These are phyloP conservation scores for Pinctada fucata DNA, from an alignment of 2,888 invertebrate genomes.

Conservation along the genomic window DNA sequence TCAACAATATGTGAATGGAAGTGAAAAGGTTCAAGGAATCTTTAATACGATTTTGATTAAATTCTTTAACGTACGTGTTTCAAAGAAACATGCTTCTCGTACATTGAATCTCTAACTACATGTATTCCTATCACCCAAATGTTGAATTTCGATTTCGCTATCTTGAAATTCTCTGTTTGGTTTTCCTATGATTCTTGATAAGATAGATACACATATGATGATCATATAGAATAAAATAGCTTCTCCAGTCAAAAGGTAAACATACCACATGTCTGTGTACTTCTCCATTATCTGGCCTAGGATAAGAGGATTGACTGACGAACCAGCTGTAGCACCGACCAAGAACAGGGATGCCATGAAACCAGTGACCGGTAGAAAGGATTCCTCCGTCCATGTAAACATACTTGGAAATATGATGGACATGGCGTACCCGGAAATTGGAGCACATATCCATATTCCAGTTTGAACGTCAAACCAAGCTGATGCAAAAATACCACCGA, in stretches of 20 bases:
- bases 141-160: no score
- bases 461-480: conserved; percentile 26
- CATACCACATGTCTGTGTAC: conserved; percentile 47
- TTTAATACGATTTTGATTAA: no score
- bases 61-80: no score
- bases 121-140: no score
- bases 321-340: conserved; percentile 47
- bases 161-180: conserved; percentile 10
- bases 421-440: conserved; percentile 50
- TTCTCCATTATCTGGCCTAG: conserved; percentile 55
- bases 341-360: conserved; percentile 51
- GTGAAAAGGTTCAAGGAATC: no score
- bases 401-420: conserved; percentile 54
- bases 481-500: conserved; percentile 36
- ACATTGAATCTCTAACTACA: no score
- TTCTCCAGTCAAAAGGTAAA: conserved; percentile 45
- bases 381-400: conserved; percentile 57
- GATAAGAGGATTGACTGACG: conserved; percentile 50
- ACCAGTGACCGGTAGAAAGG: conserved; percentile 51
- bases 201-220: not conserved
- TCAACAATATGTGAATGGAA: no score
- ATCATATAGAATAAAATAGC: conserved; percentile 2
- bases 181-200: not conserved
- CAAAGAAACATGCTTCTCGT: no score
- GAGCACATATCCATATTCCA: conserved; percentile 50